Conservation (phyloP, 2,888 invertebrate genomes). For the Macrosoma leucophasiata region DNA sequence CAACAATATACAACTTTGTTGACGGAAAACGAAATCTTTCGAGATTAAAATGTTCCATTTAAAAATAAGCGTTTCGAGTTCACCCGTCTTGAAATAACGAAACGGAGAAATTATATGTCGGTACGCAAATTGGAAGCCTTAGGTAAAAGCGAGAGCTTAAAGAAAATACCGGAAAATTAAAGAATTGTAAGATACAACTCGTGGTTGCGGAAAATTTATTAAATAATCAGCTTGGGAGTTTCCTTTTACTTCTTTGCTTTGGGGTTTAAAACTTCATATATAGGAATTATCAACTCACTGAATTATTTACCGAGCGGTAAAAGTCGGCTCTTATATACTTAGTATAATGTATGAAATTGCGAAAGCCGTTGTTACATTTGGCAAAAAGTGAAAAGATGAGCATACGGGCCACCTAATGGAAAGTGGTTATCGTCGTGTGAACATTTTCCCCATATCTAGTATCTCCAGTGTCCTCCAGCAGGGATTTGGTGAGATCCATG, state of each 20-base stretch:
- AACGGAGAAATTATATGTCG: conserved; percentile 35
- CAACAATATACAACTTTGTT: no score
- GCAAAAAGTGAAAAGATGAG: no score
- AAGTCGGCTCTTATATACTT: no score
- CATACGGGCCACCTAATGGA: no score
- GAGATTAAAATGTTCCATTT: conserved; percentile 28
- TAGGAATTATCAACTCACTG: conserved; percentile 30
- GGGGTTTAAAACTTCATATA: conserved; percentile 6
- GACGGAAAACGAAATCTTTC: no score
- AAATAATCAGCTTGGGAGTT: conserved; percentile 19
- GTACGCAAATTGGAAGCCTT: conserved; percentile 38
- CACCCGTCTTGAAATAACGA: conserved; percentile 29
- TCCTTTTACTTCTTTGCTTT: conserved; percentile 13
- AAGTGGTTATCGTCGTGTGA: no score
- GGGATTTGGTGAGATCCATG: no score
- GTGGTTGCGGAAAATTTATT: conserved; percentile 17
- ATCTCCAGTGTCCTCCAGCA: no score
- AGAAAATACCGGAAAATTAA: conserved; percentile 37
- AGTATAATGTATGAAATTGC: no score
- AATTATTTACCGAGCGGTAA: conserved; percentile 41
- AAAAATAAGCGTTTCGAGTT: conserved; percentile 30
- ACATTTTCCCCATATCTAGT: no score
- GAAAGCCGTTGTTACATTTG: no score
- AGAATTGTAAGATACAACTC: conserved; percentile 28
- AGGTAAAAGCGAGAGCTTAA: conserved; percentile 30